Percentiles rank a stretch among this genome's conserved stretches.
Evolutionary conservation across 2,888 invertebrate genomes (phyloP).

Genomic region (Ernsta delagoae): DNA sequence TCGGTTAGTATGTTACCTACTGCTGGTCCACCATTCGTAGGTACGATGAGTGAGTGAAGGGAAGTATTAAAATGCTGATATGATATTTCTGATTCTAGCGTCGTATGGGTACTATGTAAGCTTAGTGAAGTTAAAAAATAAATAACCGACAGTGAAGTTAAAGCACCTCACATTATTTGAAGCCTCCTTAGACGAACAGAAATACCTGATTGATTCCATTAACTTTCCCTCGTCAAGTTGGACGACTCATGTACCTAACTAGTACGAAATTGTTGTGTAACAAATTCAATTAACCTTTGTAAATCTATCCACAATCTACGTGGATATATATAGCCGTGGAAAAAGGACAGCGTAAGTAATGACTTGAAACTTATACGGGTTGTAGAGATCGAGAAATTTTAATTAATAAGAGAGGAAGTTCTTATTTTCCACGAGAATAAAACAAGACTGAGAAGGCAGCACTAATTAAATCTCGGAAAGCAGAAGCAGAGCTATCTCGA

Average conservation of each 20-base stretch:
- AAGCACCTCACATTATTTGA: neutral
- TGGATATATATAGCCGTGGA: neutral
- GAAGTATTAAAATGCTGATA: no score
- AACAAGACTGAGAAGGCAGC: constrained; percentile 1
- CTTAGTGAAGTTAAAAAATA: neutral
- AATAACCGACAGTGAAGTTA: neutral
- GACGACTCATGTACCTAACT: neutral
- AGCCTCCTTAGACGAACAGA: neutral
- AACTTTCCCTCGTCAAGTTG: neutral
- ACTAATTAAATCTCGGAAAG: constrained; percentile 3
- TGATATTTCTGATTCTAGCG: no score
- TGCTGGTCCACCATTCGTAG: no score
- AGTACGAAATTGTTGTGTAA: neutral
- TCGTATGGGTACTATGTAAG: no score
- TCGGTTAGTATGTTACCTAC: no score
- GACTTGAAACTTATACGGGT: constrained; percentile 4
- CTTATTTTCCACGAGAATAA: neutral
- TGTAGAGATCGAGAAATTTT: constrained; percentile 1
- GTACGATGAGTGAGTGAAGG: no score
- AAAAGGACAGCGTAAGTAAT: neutral
- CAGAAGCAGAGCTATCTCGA: neutral
- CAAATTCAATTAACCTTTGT: constrained; percentile 8
- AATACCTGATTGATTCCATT: neutral
- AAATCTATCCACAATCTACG: neutral
- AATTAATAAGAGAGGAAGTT: constrained; percentile 1